Conservation (phyloP, 2,888 invertebrate species). For the Venustoraphidia nigricollis region DNA sequence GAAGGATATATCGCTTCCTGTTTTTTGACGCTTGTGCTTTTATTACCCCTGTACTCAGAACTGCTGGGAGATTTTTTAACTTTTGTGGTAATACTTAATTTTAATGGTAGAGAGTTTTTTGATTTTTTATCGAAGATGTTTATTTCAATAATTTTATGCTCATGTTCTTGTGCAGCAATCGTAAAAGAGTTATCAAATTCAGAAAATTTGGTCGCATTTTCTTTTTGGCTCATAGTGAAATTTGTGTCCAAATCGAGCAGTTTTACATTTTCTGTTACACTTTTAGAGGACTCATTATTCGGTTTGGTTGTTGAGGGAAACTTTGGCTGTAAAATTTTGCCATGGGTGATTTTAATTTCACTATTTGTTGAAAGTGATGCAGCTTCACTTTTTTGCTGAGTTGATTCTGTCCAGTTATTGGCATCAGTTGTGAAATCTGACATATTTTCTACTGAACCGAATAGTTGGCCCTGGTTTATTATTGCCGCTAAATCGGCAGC, state of each 20-base stretch:
- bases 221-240: neutral
- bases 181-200: conserved; percentile 4
- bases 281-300: conserved; percentile 5
- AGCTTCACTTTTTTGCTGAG: no score
- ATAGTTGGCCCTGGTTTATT: conserved; percentile 28
- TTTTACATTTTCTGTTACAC: conserved; percentile 3
- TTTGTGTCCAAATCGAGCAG: conserved; percentile 1
- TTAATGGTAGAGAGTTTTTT: conserved; percentile 1
- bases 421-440: no score
- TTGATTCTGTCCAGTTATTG: no score
- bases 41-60: neutral
- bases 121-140: conserved; percentile 4
- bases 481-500: conserved; percentile 24
- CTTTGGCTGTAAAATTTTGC: no score
- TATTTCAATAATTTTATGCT: conserved; percentile 5
- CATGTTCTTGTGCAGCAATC: conserved; percentile 1
- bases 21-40: conserved; percentile 2
- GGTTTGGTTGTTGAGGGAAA: conserved; percentile 6
- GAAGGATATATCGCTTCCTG: neutral
- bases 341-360: no score
- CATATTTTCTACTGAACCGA: conserved; percentile 14
- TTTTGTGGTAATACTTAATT: conserved; percentile 3
- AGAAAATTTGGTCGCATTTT: conserved; percentile 1
- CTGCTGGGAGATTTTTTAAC: neutral
- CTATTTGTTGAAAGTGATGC: no score